Base-by-base conservation (phyloP, 2,113 vertebrate genomes). In the Varanus komodoensis region DNA sequence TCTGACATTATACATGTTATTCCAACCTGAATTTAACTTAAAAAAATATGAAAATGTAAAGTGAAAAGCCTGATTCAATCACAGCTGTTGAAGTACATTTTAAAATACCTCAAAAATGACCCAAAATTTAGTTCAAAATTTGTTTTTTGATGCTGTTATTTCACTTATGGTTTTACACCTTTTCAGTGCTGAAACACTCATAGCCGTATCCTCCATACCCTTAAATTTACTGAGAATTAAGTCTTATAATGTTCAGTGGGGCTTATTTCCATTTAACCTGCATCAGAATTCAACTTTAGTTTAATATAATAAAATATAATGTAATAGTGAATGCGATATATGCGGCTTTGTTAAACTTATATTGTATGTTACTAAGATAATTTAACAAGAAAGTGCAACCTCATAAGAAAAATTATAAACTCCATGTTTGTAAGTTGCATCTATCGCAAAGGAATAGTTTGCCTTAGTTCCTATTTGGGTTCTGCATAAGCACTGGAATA, bases 1-100 rank as follows among this genome's bases (percentile, higher is more conserved):
- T 95, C 92, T 93, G 94, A 94, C 95, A 95, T 86, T 90, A 86
- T 89, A 93, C 54, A 93, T 87, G 86, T 87, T 89, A 90, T 94
- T 95, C 87, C 92, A 90, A 96, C 86, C 87, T 85, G 82, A 84
- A 95, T 95, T 94, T 95, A 89, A 92, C 89, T 84, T 91, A 57
- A 3, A 54, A 92, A 89, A 92, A 93, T 92, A 15, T 84, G 91
- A 93, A 93, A 95, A 92, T 92, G 89, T 54, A 52, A 95, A 96
- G 94, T 92, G 77, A 95, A 95, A 94, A 95, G 81, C 87, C 91
- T 79, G 25, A 91, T 89, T 88, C 84, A 89, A 88, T 92, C 88
- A 81, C 90, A 92, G 54, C 52, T 87, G 77, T 68, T 90, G 88
- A 61, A 84, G 93, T 71, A 92, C 15, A 29, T 71, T 73, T 80